Percentiles rank a stretch among this genome's conserved stretches.
phyloP scores from a whole-genome alignment of 2,888 invertebrate genomes.

The Caprella mutica region DNA sequence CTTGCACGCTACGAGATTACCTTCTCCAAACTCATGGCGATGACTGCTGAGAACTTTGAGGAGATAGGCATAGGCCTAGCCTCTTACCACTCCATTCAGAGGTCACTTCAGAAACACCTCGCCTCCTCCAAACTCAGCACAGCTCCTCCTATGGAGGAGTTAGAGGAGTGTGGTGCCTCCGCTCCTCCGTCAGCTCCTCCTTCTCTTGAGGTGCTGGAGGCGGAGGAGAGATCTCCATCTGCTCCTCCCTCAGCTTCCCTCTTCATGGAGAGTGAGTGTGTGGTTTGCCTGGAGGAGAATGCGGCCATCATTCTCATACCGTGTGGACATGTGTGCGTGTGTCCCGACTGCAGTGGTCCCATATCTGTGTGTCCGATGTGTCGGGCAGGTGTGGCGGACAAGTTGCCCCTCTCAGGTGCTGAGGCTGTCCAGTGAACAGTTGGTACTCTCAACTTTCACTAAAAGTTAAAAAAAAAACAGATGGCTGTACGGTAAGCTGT shows the following conservation, averaged over 20 bases:
- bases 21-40: conserved; percentile 11
- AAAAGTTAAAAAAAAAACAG: too few species aligned
- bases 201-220: conserved; percentile 8
- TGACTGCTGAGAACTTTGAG: conserved; percentile 24
- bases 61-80: conserved; percentile 20
- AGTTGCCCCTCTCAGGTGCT: too few species aligned
- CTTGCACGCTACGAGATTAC: conserved; percentile 24
- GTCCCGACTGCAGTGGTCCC: conserved; percentile 18
- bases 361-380: conserved; percentile 24
- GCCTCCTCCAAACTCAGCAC: conserved; percentile 17
- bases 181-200: conserved; percentile 10
- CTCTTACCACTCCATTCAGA: conserved; percentile 21
- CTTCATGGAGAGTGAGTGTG: conserved; percentile 30
- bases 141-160: conserved; percentile 3
- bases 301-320: conserved; percentile 26
- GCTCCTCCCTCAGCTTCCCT: conserved; percentile 18
- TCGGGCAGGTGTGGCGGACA: conserved; percentile 15
- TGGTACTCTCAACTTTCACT: too few species aligned
- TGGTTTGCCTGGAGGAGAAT: conserved; percentile 19
- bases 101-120: conserved; percentile 25
- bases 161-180: conserved; percentile 4
- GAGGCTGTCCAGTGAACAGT: too few species aligned
- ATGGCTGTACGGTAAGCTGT: too few species aligned
- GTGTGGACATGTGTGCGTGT: conserved; percentile 31
- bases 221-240: conserved; percentile 7